Base-by-base conservation (phyloP, 2,113 vertebrate genomes). In the Petroica traversi region DNA sequence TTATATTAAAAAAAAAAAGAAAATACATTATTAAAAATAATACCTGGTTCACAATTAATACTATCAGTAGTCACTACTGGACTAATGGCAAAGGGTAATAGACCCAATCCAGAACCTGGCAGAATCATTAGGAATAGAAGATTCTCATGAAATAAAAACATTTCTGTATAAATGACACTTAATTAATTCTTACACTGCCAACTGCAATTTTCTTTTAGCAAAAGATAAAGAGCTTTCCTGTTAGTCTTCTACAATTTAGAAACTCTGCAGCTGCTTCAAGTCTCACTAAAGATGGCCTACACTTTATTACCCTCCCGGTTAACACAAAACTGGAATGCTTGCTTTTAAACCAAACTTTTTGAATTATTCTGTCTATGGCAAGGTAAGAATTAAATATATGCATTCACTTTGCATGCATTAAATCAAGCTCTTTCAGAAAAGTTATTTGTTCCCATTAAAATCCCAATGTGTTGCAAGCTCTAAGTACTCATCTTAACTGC, bases 11-110 rank as follows among this genome's bases (percentile, higher is more conserved):
- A 58, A 87, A 38, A 93, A 73, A 92, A 78, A 84, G 36, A 96
- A 97, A 96, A 96, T 78, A 97, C 83, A 58, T 96, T 82, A 97
- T 96, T 89, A 97, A 98, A 97, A 96, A 84, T 97, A 98, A 98
- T 99, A 99, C 99, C 99, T 99, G 98, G 98, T 98, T 99, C 98
- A 99, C 99, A 99, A 98, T 99, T 99, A 99, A 98, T 98, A 99
- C 98, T 99, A 99, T 92, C 98, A 98, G 99, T 99, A 98, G 99
- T 98, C 94, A 98, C 98, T 98, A 99, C 98, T 88, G 99, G 99
- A 96, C 98, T 99, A 99, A 99, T 96, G 97, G 98, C 98, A 99
- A 99, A 99, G 95, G 99, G 99, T 97, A 99, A 99, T 98, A 99
- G 97, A 98, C 98, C 99, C 98, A 98, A 96, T 99, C 99, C 99